Base-by-base conservation (phyloP, 92 coral and sea anemone genomes). In the Pocillopora grandis region DNA sequence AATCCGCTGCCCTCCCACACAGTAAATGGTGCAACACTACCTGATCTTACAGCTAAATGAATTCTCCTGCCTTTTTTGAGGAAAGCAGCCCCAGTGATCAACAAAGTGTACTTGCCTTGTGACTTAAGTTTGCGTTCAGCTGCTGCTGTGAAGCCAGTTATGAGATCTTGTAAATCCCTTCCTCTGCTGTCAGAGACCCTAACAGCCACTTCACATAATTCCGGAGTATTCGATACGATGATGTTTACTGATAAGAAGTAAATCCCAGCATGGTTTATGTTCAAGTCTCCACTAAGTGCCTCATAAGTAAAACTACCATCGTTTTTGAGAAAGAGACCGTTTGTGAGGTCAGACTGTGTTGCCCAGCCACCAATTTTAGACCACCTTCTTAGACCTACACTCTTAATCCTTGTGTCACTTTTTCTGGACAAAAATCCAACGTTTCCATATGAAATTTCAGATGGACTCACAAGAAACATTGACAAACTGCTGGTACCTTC, bases 1-100 rank as follows among this genome's bases (percentile, higher is more conserved):
- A 86, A 90, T 18, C 92, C 92, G 52, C 92, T 90, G 74, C 92
- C 92, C n/a, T 90, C 90, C 80, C 84, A 68, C 14, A 90, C 80
- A 21, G 92, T 90, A 49, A 79, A 90, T 21, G 89, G 59, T 6
- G 57, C 35, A 61, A 84, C 65, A 70, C 87, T 86, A 42, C 88
- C 87, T 1, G 90, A 76, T 12, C 87, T 49, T 9, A 86, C 90
- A 8, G 81, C 89, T 56, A 90, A 77, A 15, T 90, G 85, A 58
- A 86, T 60, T 31, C 76, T 86, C 37, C 77, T 63, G 19, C 77
- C 80, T 64, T 42, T 81, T 52, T 89, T 64, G 5, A 90, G 76
- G 59, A 86, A 90, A 60, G 86, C 68, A 48, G 92, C 90, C 12
- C 92, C 92, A 59, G 72, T 37, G 66, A 90, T 86, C 85, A 86